Percentiles rank a stretch among this genome's conserved stretches.
These are phyloP conservation scores for Gallinago undulata DNA, from an alignment of 2,113 vertebrate species.

Conservation along the genomic window DNA sequence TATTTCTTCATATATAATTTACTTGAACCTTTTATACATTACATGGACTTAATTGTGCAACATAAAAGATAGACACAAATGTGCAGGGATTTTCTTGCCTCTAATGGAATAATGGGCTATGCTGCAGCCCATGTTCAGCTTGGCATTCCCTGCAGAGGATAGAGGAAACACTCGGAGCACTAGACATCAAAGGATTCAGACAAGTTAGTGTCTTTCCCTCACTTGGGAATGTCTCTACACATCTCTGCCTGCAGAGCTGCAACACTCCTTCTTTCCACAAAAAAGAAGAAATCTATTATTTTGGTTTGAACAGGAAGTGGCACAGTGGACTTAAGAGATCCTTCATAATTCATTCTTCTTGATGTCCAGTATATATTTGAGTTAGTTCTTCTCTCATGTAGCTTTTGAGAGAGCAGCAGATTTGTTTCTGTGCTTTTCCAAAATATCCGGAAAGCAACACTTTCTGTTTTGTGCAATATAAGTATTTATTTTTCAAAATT, in stretches of 20 bases:
- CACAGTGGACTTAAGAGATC: neutral
- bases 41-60: neutral
- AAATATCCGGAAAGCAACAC: neutral
- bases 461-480: neutral
- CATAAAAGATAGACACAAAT: neutral
- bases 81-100: neutral
- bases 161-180: neutral
- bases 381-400: neutral
- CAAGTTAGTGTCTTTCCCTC: neutral
- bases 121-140: neutral
- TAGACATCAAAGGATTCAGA: neutral
- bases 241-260: neutral
- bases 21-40: neutral
- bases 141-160: neutral
- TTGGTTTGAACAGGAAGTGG: neutral
- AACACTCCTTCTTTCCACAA: neutral
- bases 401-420: neutral
- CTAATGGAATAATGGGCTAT: neutral
- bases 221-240: fast-evolving
- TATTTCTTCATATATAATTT: neutral
- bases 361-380: neutral
- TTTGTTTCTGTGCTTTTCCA: neutral
- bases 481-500: neutral
- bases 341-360: neutral
- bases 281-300: neutral